Evolutionary conservation across 2,888 invertebrate species (phyloP), one percentile per base, ranked within the genome.

Genomic region (Physocephala rufipes): DNA sequence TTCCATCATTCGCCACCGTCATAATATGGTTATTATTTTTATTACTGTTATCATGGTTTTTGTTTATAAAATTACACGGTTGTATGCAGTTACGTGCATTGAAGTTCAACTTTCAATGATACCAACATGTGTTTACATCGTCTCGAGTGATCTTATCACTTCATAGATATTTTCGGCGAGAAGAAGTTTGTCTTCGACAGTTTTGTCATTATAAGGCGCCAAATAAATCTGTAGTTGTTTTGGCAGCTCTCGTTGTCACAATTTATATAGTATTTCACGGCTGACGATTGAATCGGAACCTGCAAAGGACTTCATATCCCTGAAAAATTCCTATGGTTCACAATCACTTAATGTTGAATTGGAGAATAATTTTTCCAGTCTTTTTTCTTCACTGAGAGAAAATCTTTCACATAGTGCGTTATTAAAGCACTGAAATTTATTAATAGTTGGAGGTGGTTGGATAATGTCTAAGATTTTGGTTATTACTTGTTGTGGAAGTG

Each of bases 341-440:
- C 55, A 12, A 26, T 21, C 21, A n/a, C 55, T 24, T 3, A 55
- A 2, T 19, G 19, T 19, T 24, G 55, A 21, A 5, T 55, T 55
- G 15, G 55, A 24, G 24, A 55, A 55, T 24, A 55, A 24, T 55
- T 55, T 24, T 55, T 55, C 55, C 19, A 55, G 24, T 55, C 55
- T 55, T 13, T 55, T 55, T 26, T 55, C 55, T 55, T 55, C 55
- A 26, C 55, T 55, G 24, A 55, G 55, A n/a, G 55, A 55, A 55
- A 55, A 55, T 21, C 55, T 24, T 55, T 55, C 36, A 9, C 36
- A 36, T 4, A 36, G 36, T 7, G 36, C 36, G 4, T 9, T 36
- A 7, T 36, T 36, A 7, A 36, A 7, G 4, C 5, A 7, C 9
- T 36, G 4, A 9, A 7, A 36, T 36, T 36, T 36, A 36, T 36